A percentile compares a stretch with the other conserved stretches of the same genome.
These are phyloP conservation scores for Agrotis exclamationis DNA, from an alignment of 2,888 invertebrate species.

Conservation along the genomic window DNA sequence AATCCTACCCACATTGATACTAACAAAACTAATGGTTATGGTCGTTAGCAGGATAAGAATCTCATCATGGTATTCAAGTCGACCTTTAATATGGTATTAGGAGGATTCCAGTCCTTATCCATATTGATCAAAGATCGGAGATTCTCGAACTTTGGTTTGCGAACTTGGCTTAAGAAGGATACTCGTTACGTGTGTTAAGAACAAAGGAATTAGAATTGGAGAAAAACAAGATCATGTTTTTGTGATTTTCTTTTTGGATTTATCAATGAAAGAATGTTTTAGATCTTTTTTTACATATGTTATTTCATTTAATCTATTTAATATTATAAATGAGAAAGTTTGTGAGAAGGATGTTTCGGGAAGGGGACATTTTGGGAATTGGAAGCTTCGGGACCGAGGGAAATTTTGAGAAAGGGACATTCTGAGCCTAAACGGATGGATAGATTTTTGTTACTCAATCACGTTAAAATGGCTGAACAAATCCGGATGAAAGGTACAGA, in stretches of 20 bases:
- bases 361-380: too few species aligned
- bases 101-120: background rate
- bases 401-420: too few species aligned
- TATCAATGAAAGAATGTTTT: background rate
- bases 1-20: background rate
- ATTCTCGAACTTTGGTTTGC: conserved; percentile 1
- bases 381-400: too few species aligned
- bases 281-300: background rate
- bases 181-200: background rate
- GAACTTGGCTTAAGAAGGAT: background rate
- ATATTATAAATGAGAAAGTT: too few species aligned
- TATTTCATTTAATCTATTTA: too few species aligned
- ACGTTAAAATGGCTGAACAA: too few species aligned
- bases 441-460: too few species aligned
- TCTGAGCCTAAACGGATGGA: too few species aligned
- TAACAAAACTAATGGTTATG: conserved; percentile 31
- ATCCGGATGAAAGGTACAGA: too few species aligned
- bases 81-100: conserved; percentile 8
- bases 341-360: too few species aligned
- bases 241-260: background rate
- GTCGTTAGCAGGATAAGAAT: conserved; percentile 26
- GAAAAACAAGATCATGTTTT: background rate
- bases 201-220: background rate
- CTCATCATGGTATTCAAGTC: background rate
- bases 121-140: background rate